Evolutionary conservation across 2,888 invertebrate genomes (phyloP).

Genomic region (Rhingia rostrata): DNA sequence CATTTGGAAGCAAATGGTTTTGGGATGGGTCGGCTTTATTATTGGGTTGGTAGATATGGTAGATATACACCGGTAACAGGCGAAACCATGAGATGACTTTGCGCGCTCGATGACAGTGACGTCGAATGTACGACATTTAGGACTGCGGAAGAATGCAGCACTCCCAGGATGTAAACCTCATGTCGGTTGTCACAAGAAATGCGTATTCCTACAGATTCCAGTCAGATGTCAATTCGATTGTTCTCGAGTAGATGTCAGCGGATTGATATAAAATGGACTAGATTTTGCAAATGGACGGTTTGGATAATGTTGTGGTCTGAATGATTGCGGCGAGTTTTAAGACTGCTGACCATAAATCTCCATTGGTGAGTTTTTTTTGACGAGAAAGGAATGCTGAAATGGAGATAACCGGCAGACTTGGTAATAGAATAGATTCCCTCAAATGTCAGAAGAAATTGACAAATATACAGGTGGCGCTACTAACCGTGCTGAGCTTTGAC

Average conservation of each 20-base stretch:
- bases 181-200: constrained; percentile 51
- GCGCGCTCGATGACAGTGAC: constrained; percentile 24
- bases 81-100: constrained; percentile 26
- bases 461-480: no score
- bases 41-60: background rate
- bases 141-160: background rate
- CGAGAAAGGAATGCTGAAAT: background rate
- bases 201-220: constrained; percentile 31
- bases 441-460: no score
- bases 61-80: constrained; percentile 7
- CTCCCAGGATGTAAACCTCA: constrained; percentile 37
- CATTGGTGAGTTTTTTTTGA: background rate
- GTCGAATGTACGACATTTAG: background rate
- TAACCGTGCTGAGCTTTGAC: no score
- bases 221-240: constrained; percentile 27
- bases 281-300: background rate
- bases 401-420: background rate
- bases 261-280: background rate
- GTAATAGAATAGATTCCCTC: background rate
- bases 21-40: constrained; percentile 41
- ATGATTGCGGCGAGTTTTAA: constrained; percentile 13
- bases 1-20: constrained; percentile 48
- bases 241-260: constrained; percentile 9
- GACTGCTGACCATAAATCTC: background rate
- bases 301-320: background rate